Evolutionary conservation across 2,113 vertebrate genomes (phyloP).

Genomic region (Plestiodon gilberti): DNA sequence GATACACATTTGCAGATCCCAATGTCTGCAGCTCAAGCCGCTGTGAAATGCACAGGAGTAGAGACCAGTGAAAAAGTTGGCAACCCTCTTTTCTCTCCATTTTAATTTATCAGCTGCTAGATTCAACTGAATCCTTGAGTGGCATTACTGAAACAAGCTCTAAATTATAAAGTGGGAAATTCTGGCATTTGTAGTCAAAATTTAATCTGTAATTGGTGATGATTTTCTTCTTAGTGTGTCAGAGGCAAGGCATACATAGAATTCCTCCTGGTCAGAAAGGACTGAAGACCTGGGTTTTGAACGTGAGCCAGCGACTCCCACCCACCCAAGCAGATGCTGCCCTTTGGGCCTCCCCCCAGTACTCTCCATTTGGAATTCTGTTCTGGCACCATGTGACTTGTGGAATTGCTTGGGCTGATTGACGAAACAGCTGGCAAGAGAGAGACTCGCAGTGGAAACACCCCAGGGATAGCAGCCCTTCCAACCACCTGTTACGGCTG

Average conservation of each 20-base stretch:
- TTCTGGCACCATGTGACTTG: not conserved
- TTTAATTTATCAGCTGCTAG: not conserved
- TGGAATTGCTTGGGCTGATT: fast-evolving
- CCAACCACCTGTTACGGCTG: conserved; percentile 1
- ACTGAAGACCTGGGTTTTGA: not conserved
- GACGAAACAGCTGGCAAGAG: conserved; percentile 26
- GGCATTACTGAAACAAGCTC: not conserved
- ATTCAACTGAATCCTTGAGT: not conserved
- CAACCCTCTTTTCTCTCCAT: not conserved
- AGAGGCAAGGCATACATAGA: not conserved
- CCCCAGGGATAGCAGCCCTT: not conserved
- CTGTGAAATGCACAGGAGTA: not conserved
- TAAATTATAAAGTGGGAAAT: not conserved
- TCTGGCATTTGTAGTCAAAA: not conserved
- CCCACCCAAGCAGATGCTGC: fast-evolving
- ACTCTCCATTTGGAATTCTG: conserved; percentile 11
- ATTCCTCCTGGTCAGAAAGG: not conserved
- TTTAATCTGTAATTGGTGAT: not conserved
- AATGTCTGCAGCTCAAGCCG: not conserved
- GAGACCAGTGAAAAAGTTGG: not conserved
- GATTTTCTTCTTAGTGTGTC: not conserved
- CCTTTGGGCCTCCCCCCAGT: not conserved
- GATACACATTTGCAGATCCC: not conserved
- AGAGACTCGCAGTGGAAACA: not conserved
- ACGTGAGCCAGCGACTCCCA: not conserved